phyloP scores from a whole-genome alignment of 2,797 vertebrate genomes.

The Paedocypris micromegethes region DNA sequence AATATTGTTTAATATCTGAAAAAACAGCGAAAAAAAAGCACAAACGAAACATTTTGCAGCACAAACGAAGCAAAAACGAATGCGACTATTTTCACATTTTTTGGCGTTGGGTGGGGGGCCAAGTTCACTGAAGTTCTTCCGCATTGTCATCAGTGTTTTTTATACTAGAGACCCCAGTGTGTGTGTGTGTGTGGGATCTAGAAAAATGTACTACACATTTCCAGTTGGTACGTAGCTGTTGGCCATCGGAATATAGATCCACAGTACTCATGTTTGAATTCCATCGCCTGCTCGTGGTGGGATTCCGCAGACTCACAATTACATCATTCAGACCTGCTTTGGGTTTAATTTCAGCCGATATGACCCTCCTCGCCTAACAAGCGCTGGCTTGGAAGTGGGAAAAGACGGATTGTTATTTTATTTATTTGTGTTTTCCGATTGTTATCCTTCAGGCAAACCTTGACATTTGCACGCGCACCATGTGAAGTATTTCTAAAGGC shows the following conservation, averaged over 20 bases:
- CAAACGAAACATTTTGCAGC: too few species aligned
- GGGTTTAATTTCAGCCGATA: slow-evolving; percentile 65
- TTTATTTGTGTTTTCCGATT: slow-evolving; percentile 45
- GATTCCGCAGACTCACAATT: slow-evolving; percentile 55
- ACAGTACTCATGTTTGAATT: slow-evolving; percentile 40
- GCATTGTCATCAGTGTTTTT: too few species aligned
- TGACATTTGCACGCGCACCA: slow-evolving; percentile 67
- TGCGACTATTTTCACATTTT: too few species aligned
- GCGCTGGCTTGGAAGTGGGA: slow-evolving; percentile 52
- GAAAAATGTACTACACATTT: slow-evolving; percentile 1
- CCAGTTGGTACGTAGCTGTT: slow-evolving; percentile 42
- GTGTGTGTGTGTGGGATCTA: too few species aligned
- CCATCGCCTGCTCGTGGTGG: slow-evolving; percentile 51
- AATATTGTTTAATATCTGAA: too few species aligned
- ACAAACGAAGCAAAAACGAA: too few species aligned
- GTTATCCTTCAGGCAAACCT: slow-evolving; percentile 67
- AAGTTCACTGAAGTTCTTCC: too few species aligned
- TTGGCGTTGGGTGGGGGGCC: too few species aligned
- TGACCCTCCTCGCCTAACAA: slow-evolving; percentile 66
- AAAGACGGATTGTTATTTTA: slow-evolving; percentile 38
- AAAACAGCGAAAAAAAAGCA: too few species aligned
- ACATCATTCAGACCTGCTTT: slow-evolving; percentile 54
- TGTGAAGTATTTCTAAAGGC: slow-evolving; percentile 70
- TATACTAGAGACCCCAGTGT: too few species aligned
- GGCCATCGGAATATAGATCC: slow-evolving; percentile 30